Evolutionary conservation across 2,888 invertebrate genomes (phyloP), one percentile per base, ranked within the genome.

Genomic region (Anthoptus insignis): DNA sequence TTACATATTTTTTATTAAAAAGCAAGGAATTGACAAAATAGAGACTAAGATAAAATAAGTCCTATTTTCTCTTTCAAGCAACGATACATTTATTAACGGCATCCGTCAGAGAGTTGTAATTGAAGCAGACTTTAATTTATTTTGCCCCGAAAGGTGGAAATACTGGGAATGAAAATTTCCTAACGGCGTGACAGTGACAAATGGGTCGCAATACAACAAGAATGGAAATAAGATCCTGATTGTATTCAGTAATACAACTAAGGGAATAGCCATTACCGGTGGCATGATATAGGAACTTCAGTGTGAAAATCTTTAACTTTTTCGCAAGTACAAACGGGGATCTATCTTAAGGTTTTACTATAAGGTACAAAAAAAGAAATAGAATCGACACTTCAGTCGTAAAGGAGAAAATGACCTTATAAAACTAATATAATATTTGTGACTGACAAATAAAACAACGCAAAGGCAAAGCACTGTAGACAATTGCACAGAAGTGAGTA

Each of bases 121-220:
- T 34, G 50, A 13, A 13, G 27, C 50, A 50, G 50, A 50, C 57
- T 42, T 57, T 50, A 50, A 59, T 53, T 37, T 50, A 37, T 39
- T 24, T 37, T 50, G 24, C 57, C n/a, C 37, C 9, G 19, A 59
- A 59, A 42, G 59, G 59, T 59, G 24, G 37, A 47, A 24, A 59
- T 19, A 32, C 57, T 19, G 32, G 24, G 11, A 37, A 49, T 14
- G 50, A 27, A 37, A 59, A 19, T 59, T 39, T 49, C 13, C 27
- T 37, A 54, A 50, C 37, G 29, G n/a, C 11, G 11, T 42, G 59
- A 60, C 59, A 52, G 49, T 52, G 59, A 52, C 39, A 50, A 52
- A 59, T 59, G 39, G 39, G 29, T 21, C 52, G 27, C 19, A 21
- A 21, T n/a, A 52, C 37, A 24, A 52, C 27, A 49, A 59, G 13